phyloP scores from a whole-genome alignment of 2,888 invertebrate genomes.

The Romanomermis culicivorax region DNA sequence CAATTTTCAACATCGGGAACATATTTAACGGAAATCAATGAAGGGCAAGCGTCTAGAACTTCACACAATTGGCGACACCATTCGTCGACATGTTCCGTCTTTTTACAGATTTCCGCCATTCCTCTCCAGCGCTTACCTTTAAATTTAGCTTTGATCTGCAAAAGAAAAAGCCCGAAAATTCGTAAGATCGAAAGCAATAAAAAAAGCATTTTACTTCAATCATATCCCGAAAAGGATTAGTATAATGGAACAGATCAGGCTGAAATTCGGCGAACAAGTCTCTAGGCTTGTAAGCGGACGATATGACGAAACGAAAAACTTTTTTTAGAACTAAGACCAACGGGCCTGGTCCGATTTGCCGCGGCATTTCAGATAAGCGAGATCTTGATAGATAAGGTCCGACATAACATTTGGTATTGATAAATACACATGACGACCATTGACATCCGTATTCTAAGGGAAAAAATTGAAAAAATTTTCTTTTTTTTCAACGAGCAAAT shows the following conservation, averaged over 20 bases:
- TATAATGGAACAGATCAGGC: constrained; percentile 1
- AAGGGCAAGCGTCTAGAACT: constrained; percentile 4
- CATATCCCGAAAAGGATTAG: background rate
- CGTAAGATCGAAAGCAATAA: too few relatives aligned
- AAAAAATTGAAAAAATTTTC: too few relatives aligned
- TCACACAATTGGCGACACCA: constrained; percentile 5
- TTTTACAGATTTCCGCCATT: constrained; percentile 1
- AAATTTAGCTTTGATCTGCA: constrained; percentile 1
- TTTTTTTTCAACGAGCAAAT: too few relatives aligned
- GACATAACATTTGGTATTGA: constrained; percentile 8
- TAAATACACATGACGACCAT: constrained; percentile 8
- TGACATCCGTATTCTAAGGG: constrained; percentile 3
- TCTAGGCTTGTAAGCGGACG: constrained; percentile 2
- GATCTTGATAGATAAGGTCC: constrained; percentile 7
- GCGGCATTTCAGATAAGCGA: background rate
- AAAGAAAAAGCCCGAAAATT: background rate
- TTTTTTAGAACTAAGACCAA: constrained; percentile 1
- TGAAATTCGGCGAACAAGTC: constrained; percentile 7
- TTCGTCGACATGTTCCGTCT: background rate
- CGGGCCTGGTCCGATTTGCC: constrained; percentile 8
- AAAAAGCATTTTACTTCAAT: background rate
- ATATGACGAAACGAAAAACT: constrained; percentile 2
- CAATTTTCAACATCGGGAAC: background rate
- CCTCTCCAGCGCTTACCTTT: background rate
- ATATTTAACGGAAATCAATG: background rate